Evolutionary conservation across 2,888 invertebrate genomes (phyloP).

Genomic region (Theretra japonica): DNA sequence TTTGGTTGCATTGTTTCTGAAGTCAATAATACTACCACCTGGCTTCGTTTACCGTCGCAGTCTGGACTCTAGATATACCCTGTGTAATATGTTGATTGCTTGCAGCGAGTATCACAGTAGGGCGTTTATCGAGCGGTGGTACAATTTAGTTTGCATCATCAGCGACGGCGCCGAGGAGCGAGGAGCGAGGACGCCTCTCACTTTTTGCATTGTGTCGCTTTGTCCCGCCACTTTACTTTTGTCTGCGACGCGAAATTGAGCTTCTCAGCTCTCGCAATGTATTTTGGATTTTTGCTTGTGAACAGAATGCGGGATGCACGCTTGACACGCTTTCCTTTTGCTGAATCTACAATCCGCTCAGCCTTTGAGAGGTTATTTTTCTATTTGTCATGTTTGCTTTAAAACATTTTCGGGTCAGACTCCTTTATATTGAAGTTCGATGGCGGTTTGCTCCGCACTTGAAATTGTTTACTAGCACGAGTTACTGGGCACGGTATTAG

Average conservation of each 20-base stretch:
- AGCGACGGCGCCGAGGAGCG: slow-evolving; percentile 38
- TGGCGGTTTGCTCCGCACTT: background rate
- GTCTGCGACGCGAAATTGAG: slow-evolving; percentile 45
- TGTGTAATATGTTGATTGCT: background rate
- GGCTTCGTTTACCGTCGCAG: no score
- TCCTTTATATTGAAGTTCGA: slow-evolving; percentile 16
- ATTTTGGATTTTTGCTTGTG: slow-evolving; percentile 35
- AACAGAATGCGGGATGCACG: slow-evolving; percentile 26
- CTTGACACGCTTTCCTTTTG: slow-evolving; percentile 23
- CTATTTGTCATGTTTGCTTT: slow-evolving; percentile 18
- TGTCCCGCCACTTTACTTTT: slow-evolving; percentile 50
- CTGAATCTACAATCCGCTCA: slow-evolving; percentile 7
- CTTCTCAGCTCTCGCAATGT: slow-evolving; percentile 42
- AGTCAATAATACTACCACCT: no score
- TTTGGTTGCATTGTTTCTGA: no score
- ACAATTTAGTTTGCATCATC: slow-evolving; percentile 48
- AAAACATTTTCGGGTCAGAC: slow-evolving; percentile 2
- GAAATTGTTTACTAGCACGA: background rate
- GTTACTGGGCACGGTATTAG: background rate
- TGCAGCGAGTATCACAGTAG: background rate
- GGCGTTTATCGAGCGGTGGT: slow-evolving; percentile 28
- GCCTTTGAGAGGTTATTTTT: slow-evolving; percentile 14
- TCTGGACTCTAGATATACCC: no score
- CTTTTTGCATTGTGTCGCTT: slow-evolving; percentile 37
- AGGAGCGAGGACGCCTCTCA: slow-evolving; percentile 35